Percentiles rank a stretch among this genome's conserved stretches.
phyloP scores from a whole-genome alignment of 2,113 vertebrate species.

The Psettodes erumei region DNA sequence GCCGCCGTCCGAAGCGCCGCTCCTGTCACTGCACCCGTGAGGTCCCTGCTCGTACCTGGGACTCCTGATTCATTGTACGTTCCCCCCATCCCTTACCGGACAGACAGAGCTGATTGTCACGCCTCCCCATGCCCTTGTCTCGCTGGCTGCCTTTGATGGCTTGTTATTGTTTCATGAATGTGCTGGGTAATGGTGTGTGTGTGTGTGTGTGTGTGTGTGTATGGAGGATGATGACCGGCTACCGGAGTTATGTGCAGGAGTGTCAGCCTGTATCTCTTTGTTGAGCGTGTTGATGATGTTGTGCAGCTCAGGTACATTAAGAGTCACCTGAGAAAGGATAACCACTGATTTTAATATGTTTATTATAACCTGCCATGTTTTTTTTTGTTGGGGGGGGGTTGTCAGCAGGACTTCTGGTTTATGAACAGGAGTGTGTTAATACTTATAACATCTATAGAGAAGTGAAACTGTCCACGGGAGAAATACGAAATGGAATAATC shows the following conservation, averaged over 20 bases:
- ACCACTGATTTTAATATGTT: not conserved
- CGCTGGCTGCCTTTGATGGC: not conserved
- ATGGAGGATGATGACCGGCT: not conserved
- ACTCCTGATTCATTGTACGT: conserved; percentile 24
- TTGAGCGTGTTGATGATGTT: not conserved
- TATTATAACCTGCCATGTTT: not conserved
- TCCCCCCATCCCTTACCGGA: not conserved
- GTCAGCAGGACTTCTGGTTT: conserved; percentile 1
- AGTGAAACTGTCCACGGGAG: conserved; percentile 19
- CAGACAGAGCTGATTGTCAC: conserved; percentile 7
- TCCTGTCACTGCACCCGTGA: no score
- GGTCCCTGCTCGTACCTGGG: not conserved
- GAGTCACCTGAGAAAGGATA: not conserved
- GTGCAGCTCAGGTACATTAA: conserved; percentile 5
- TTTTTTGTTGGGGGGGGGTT: not conserved
- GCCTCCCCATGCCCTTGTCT: not conserved
- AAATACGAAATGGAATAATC: conserved; percentile 14
- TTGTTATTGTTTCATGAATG: not conserved
- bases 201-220: not conserved
- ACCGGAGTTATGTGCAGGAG: not conserved
- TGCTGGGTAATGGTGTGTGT: not conserved
- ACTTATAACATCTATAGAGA: conserved; percentile 21
- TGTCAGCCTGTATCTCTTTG: not conserved
- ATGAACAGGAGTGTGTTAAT: not conserved
- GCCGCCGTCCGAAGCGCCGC: no score